Evolutionary conservation across 2,113 vertebrate genomes (phyloP).

Genomic region (Andinoacara biseriatus): DNA sequence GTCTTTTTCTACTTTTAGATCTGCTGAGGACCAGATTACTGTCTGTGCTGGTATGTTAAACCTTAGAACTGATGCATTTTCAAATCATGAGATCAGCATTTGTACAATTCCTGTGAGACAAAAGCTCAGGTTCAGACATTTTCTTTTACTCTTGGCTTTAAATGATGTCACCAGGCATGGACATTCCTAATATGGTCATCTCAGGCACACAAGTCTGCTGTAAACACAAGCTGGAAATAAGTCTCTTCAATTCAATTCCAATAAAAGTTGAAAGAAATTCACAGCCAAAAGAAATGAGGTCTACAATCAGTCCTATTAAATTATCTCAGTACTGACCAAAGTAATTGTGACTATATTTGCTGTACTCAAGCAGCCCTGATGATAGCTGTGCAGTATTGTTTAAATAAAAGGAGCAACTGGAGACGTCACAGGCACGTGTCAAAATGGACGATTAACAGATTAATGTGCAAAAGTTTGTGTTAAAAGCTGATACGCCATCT

Average conservation of each 20-base stretch:
- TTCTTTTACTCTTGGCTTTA: background rate
- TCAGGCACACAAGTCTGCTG: background rate
- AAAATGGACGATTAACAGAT: background rate
- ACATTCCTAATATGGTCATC: background rate
- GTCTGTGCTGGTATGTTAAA: no score
- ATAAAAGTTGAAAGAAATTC: background rate
- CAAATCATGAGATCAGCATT: no score
- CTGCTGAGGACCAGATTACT: no score
- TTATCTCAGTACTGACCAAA: background rate
- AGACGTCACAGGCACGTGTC: background rate
- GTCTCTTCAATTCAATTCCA: no score
- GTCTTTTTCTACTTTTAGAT: no score
- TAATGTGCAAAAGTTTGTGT: background rate
- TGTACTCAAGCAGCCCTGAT: background rate
- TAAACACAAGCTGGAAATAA: background rate
- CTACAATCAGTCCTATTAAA: background rate
- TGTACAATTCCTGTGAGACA: background rate
- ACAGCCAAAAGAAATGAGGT: rapidly evolving
- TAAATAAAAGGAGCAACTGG: background rate
- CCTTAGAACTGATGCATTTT: no score
- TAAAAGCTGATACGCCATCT: background rate
- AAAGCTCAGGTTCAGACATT: background rate
- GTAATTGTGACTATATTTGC: background rate
- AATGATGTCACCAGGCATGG: rapidly evolving
- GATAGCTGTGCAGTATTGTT: background rate